A percentile compares a stretch with the other conserved stretches of the same genome.
These are phyloP conservation scores for Patiria pectinifera DNA, from an alignment of 53 echinoderm and acorn worm species.

Conservation along the genomic window DNA sequence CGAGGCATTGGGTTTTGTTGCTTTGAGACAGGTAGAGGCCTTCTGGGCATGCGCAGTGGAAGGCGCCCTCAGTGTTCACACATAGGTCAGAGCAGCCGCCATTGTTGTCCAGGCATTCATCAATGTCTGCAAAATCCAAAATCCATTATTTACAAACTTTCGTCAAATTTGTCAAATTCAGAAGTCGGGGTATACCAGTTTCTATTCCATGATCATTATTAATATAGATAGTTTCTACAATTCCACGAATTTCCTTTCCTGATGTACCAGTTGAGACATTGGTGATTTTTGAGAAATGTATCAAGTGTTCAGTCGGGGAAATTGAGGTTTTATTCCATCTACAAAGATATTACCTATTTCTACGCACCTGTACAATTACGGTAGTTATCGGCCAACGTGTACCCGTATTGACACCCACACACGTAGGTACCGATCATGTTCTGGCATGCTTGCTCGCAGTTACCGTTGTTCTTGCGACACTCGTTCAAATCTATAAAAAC, in stretches of 20 bases:
- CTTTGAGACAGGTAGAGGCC: constrained; percentile 70
- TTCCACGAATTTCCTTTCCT: no score
- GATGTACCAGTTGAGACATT: no score
- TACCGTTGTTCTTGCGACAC: constrained; percentile 76
- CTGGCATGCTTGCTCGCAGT: constrained; percentile 77
- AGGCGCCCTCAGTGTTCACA: constrained; percentile 81
- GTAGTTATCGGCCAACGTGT: constrained; percentile 59
- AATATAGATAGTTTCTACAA: no score
- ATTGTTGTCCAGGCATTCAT: constrained; percentile 78
- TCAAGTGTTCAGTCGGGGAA: no score
- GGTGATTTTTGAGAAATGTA: no score
- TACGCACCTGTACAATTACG: constrained; percentile 79
- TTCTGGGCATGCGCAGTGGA: constrained; percentile 78
- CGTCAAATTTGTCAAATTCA: no score
- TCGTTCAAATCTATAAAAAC: constrained; percentile 76
- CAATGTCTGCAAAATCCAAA: constrained; percentile 67
- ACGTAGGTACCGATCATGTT: constrained; percentile 75
- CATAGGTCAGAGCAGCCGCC: constrained; percentile 88
- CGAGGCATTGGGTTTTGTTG: constrained; percentile 74
- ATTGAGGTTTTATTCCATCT: not conserved
- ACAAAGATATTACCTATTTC: not conserved
- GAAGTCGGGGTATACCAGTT: no score
- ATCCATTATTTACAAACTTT: no score
- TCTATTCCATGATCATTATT: no score
- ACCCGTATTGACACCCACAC: constrained; percentile 84